Evolutionary conservation across 2,888 invertebrate species (phyloP), one percentile per base, ranked within the genome.

Genomic region (Leucoptera coffeella): DNA sequence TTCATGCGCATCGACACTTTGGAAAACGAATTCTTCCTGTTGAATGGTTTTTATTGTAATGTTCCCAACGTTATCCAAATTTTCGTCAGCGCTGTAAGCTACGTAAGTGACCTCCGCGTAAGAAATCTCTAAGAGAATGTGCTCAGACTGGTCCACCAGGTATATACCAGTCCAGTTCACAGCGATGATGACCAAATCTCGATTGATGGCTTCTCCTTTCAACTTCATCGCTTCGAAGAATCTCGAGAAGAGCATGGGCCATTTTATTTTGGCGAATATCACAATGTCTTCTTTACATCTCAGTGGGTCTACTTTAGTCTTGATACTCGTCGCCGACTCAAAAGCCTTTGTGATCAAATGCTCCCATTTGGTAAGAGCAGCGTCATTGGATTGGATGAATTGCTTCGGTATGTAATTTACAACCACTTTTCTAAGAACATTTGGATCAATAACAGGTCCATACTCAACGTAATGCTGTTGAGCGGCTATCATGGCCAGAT

Each of bases 151-250:
- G 55, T 94, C 93, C 1, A 93, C 86, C 29, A 95, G 83, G 45
- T 87, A 93, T 27, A 95, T 79, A 2, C 95, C 95, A 1, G 87
- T 88, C 80, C 92, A 92, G 57, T 96, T 96, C 3, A 96, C 81
- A 3, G 94, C 95, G 34, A 96, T 82, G 28, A 96, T 89, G 12
- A 93, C 77, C 39, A 90, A 82, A 38, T 81, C 77, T 37, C 75
- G 78, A 5, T 73, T 65, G 5, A 84, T 67, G 14, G 74, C 67
- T 1, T 82, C 80, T 1, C 85, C 86, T 32, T 81, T 79, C 24
- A 78, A 57, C 47, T 83, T 83, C n/a, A 85, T 73, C 0, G 88
- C 92, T 65, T 96, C 95, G 45, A 87, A 96, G 54, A 94, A 94
- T 45, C 90, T 77, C 1, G 94, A 94, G 55, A 96, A 96, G 4